Evolutionary conservation across 2,113 vertebrate genomes (phyloP).

Genomic region (Anolis carolinensis): DNA sequence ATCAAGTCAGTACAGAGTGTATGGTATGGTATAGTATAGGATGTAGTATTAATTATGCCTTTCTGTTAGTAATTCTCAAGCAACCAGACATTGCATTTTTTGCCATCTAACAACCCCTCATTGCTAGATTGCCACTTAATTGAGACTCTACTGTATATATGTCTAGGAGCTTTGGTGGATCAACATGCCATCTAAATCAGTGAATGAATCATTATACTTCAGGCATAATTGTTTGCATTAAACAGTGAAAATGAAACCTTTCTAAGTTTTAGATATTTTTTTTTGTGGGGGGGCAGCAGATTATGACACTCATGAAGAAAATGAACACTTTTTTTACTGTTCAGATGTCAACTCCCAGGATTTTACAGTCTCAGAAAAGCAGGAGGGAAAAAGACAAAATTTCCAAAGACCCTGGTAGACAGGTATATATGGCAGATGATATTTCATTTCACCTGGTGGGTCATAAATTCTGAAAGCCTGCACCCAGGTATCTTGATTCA

Average conservation of each 20-base stretch:
- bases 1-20: no score
- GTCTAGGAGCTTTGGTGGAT: not conserved
- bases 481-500: not conserved
- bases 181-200: not conserved
- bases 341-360: not conserved
- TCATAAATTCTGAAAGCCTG: not conserved
- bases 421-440: not conserved
- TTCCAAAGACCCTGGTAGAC: no score
- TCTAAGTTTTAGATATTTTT: not conserved
- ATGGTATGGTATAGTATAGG: no score
- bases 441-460: not conserved
- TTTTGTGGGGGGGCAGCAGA: no score
- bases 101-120: no score
- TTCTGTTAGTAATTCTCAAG: no score
- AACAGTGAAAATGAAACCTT: not conserved
- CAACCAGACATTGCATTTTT: no score
- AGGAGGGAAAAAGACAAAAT: not conserved
- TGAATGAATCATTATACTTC: not conserved
- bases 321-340: not conserved
- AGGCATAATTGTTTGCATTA: not conserved
- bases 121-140: no score
- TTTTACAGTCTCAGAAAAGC: not conserved
- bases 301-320: no score
- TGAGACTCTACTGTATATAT: not conserved
- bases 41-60: no score